Evolutionary conservation across 2,888 invertebrate species (phyloP), one percentile per base, ranked within the genome.

Genomic region (Drosophila multiciliata): DNA sequence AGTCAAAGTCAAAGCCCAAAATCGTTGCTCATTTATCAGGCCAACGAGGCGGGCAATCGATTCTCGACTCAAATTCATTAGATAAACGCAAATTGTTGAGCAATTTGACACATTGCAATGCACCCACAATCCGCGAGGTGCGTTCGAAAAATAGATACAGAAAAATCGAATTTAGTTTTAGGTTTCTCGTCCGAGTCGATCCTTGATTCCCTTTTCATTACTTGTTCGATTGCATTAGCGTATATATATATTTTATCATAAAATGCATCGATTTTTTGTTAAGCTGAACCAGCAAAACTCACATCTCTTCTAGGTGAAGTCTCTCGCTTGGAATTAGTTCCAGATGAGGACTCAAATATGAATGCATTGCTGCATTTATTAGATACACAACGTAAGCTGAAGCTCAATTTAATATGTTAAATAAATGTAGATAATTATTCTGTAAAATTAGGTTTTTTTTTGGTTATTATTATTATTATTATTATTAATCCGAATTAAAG

Each of bases 1-100:
- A 81, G 85, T 83, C 83, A 81, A 85, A 83, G 85, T 83, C 83
- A 73, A 74, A 78, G 73, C 64, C 36, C 38, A 8, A 54, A 54
- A 26, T 26, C 75, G 64, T 29, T n/a, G 49, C 78, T 35, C 69
- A 74, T 81, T 78, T 78, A 54, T 69, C 55, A 70, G 74, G 33
- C 32, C 38, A 38, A 17, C 26, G 35, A 64, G 78, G 53, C 62
- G 23, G 53, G 66, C 64, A 71, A 82, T 83, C 85, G 85, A 85
- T 84, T 83, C 79, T 83, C 61, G 57, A 62, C 58, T 55, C 45
- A 67, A 85, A 85, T 79, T 77, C 79, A 74, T 81, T 83, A 72
- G 61, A 67, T 59, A 49, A 38, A 66, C 57, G 65, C 75, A 78
- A 78, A 71, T 79, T 77, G 72, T 66, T 75, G 54, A 70, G 66